Conservation (phyloP, 2,888 invertebrate genomes). For the Machimus atricapillus region DNA sequence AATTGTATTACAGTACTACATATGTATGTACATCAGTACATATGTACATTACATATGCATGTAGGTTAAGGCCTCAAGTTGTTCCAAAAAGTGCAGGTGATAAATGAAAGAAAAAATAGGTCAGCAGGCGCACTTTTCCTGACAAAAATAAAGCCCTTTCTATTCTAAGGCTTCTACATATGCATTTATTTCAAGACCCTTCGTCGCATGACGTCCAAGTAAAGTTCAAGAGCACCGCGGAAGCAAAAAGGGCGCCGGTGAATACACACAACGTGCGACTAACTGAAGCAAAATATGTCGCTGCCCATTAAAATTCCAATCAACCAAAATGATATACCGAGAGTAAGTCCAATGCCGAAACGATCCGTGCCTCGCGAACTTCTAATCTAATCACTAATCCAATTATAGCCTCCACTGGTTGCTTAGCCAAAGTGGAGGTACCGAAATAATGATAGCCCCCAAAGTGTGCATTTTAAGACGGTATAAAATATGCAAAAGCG, state of each 20-base stretch:
- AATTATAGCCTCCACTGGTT: slow-evolving; percentile 24
- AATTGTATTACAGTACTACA: no score
- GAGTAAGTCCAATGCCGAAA: slow-evolving; percentile 24
- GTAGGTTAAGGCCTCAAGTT: no score
- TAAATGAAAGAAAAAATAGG: no score
- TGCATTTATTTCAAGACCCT: neutral
- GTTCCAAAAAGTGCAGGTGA: no score
- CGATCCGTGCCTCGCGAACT: neutral
- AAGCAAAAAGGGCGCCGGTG: neutral
- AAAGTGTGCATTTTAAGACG: neutral
- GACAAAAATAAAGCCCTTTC: no score
- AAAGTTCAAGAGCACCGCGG: slow-evolving; percentile 7
- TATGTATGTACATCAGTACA: no score
- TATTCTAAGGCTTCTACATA: neutral
- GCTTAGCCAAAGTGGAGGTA: neutral
- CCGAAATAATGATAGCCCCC: neutral
- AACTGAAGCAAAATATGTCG: neutral
- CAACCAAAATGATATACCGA: neutral
- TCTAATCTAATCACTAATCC: neutral
- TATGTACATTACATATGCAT: no score
- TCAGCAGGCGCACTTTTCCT: no score
- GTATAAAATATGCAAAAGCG: neutral
- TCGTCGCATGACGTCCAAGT: neutral
- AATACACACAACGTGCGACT: neutral
- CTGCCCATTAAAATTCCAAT: slow-evolving; percentile 32